Evolutionary conservation across 2,888 invertebrate genomes (phyloP).

Genomic region (Siphlonurus alternatus): DNA sequence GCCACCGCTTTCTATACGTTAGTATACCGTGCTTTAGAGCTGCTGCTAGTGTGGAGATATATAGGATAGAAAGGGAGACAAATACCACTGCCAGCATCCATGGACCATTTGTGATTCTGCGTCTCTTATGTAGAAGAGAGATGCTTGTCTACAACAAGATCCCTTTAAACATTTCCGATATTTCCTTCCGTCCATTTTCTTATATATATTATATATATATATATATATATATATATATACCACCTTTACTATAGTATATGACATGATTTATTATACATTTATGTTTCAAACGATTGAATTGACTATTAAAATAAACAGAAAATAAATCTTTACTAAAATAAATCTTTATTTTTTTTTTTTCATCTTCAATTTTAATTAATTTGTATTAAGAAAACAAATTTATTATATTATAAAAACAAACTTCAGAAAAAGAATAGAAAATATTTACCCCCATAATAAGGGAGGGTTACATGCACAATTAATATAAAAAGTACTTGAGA

Average conservation of each 20-base stretch:
- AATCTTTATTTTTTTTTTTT: too few species aligned
- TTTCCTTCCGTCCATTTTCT: background rate
- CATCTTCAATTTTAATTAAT: too few species aligned
- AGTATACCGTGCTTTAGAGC: too few species aligned
- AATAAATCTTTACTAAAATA: background rate
- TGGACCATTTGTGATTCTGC: background rate
- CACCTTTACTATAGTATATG: background rate
- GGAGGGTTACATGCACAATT: too few species aligned
- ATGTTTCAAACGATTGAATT: background rate
- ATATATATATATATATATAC: background rate
- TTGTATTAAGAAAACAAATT: too few species aligned
- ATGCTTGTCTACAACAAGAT: background rate
- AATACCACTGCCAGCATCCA: background rate
- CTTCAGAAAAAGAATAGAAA: too few species aligned
- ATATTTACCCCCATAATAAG: too few species aligned
- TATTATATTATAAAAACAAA: too few species aligned
- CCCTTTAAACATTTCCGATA: background rate
- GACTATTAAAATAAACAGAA: background rate
- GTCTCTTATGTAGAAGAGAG: too few species aligned
- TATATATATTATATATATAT: too few species aligned
- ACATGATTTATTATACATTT: background rate
- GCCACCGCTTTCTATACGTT: background rate
- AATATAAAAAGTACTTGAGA: too few species aligned
- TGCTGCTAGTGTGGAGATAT: too few species aligned
- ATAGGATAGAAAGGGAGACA: background rate